Conservation (phyloP, 2,113 vertebrate genomes). For the Holacanthus passer region DNA sequence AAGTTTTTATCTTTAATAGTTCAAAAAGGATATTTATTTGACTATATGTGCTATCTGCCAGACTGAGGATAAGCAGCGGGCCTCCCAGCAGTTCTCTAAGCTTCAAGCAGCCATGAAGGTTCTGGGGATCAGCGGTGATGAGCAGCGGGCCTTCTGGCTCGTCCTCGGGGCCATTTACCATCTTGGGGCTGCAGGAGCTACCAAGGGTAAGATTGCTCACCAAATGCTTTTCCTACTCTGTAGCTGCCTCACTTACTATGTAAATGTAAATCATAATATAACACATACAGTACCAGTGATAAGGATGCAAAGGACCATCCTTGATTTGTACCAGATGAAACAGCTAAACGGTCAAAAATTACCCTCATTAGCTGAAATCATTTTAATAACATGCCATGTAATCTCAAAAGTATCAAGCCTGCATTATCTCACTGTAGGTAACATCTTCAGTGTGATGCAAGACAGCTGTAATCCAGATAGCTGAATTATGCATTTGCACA, state of each 20-base stretch:
- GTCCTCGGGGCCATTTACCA: slow-evolving; percentile 95
- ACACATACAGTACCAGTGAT: neutral
- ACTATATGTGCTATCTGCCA: slow-evolving; percentile 59
- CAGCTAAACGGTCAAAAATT: neutral
- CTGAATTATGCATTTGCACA: slow-evolving; percentile 62
- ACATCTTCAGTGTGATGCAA: slow-evolving; percentile 64
- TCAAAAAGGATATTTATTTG: neutral
- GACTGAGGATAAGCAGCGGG: slow-evolving; percentile 95
- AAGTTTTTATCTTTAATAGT: neutral
- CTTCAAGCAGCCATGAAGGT: slow-evolving; percentile 97
- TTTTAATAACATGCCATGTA: slow-evolving; percentile 22
- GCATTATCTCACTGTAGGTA: slow-evolving; percentile 47
- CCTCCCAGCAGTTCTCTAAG: slow-evolving; percentile 93
- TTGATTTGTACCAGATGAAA: neutral
- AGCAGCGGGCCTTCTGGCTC: slow-evolving; percentile 90
- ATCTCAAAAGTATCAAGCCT: slow-evolving; percentile 27
- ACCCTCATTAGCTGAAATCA: neutral
- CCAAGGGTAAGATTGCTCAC: slow-evolving; percentile 88
- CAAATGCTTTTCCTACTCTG: neutral
- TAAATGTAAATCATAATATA: neutral
- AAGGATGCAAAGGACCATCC: neutral
- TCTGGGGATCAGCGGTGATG: slow-evolving; percentile 91
- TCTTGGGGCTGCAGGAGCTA: slow-evolving; percentile 94
- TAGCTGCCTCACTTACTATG: neutral
- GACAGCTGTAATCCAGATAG: slow-evolving; percentile 62